A percentile compares a stretch with the other conserved stretches of the same genome.
Conservation (phyloP, 1,140 invertebrate species). For the Cecropterus lyciades region DNA sequence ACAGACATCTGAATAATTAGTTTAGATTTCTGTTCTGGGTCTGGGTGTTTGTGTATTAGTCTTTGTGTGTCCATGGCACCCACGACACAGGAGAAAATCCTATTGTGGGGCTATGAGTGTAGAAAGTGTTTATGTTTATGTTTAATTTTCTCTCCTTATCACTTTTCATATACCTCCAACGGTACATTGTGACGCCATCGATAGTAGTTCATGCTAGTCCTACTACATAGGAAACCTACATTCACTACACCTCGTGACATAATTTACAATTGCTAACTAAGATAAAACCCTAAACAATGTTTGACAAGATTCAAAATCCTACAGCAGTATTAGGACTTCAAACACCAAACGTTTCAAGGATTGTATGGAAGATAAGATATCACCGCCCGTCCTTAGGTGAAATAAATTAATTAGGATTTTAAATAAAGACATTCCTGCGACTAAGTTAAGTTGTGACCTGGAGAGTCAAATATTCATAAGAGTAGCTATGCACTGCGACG, state of each 20-base stretch:
- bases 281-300: not conserved
- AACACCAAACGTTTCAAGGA: not conserved
- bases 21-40: no score
- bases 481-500: no score
- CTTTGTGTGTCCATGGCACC: no score
- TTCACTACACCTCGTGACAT: not conserved
- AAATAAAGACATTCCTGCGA: conserved; percentile 3
- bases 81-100: no score
- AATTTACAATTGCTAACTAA: not conserved
- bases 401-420: conserved; percentile 17
- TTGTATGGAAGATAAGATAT: not conserved
- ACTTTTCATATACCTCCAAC: no score
- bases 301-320: not conserved
- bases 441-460: no score
- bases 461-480: no score
- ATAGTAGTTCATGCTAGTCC: not conserved
- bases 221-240: not conserved
- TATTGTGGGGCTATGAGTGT: no score
- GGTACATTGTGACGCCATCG: not conserved
- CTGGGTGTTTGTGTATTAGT: no score
- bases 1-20: no score
- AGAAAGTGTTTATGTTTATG: no score
- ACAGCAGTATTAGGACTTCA: not conserved
- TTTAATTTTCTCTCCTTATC: no score
- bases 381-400: not conserved